Base-by-base conservation (phyloP, 2,113 vertebrate genomes). In the Psittacula cyanocephala region DNA sequence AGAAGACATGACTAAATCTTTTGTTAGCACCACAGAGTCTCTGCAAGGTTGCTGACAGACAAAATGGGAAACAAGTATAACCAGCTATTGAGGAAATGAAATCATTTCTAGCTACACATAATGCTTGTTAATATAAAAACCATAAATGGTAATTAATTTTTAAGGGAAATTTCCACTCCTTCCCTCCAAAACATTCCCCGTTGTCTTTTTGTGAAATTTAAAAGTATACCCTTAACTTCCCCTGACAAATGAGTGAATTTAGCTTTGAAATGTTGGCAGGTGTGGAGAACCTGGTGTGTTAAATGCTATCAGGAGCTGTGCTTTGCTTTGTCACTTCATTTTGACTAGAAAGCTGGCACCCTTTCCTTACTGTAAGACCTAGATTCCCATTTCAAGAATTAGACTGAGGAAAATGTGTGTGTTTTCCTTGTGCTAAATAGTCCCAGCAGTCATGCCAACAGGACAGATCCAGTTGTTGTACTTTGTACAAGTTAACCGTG, bases 1-100 rank as follows among this genome's bases (percentile, higher is more conserved):
- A 89, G 93, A 80, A 86, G 93, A 92, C 83, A 82, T 96, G 94
- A 96, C 96, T 92, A 85, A 92, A 94, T 81, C 95, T 88, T 95
- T 96, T 95, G 93, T 96, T 95, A 78, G 31, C 85, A 88, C 84
- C 69, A 28, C 69, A 84, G 78, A 82, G 88, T 41, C 81, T 97
- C 77, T 94, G 94, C 80, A 67, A 88, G 86, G 80, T 76, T 94
- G 96, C 95, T 95, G 91, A 96, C 95, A 94, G 94, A 93, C 86
- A 81, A 77, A 92, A 92, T 71, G 86, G 78, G 78, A 88, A 97
- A 91, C 91, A 86, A 96, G 95, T 72, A 87, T 55, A 96, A 97
- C 96, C 93, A 91, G 93, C 93, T 95, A 91, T 50, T 71, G 75
- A 92, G 86, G 95, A 97, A 96, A 91, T 97, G 91, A 93, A 96